Conservation (phyloP, 1,140 invertebrate genomes). For the Oryctes rhinoceros region DNA sequence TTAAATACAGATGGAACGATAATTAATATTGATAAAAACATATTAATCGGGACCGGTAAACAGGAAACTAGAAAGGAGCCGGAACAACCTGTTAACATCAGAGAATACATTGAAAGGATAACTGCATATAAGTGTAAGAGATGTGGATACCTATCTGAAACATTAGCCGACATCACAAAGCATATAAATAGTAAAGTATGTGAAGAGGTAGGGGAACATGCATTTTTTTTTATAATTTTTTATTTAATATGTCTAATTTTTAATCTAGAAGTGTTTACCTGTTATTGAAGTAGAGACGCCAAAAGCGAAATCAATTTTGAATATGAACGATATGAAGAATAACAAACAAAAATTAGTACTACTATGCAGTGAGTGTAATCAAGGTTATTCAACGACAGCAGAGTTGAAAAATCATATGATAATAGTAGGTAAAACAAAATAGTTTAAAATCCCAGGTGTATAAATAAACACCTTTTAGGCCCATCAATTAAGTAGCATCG, state of each 20-base stretch:
- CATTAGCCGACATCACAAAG: slow-evolving; percentile 46
- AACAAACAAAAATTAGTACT: slow-evolving; percentile 47
- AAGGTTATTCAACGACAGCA: slow-evolving; percentile 49
- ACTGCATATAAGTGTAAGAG: slow-evolving; percentile 53
- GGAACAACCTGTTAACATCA: not conserved
- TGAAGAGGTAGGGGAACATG: slow-evolving; percentile 39
- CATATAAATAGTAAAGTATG: slow-evolving; percentile 48
- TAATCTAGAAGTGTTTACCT: not conserved
- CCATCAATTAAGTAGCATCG: slow-evolving; percentile 25
- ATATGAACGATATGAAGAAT: slow-evolving; percentile 47
- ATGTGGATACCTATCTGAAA: slow-evolving; percentile 51
- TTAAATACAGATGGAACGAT: slow-evolving; percentile 49
- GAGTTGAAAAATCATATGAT: slow-evolving; percentile 54
- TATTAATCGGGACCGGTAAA: slow-evolving; percentile 30
- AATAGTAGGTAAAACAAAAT: slow-evolving; percentile 27
- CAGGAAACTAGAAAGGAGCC: not conserved
- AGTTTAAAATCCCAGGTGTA: too few species aligned
- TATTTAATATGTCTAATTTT: not conserved
- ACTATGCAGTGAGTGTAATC: slow-evolving; percentile 52
- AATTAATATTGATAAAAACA: slow-evolving; percentile 45
- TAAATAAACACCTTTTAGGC: slow-evolving; percentile 2
- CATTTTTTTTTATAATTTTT: not conserved
- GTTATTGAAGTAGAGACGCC: slow-evolving; percentile 14
- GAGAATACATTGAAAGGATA: slow-evolving; percentile 43
- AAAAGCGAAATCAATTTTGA: slow-evolving; percentile 47